A percentile compares a stretch with the other conserved stretches of the same genome.
Evolutionary conservation across 2,113 vertebrate species (phyloP).

Genomic region (Centropus unirufus): DNA sequence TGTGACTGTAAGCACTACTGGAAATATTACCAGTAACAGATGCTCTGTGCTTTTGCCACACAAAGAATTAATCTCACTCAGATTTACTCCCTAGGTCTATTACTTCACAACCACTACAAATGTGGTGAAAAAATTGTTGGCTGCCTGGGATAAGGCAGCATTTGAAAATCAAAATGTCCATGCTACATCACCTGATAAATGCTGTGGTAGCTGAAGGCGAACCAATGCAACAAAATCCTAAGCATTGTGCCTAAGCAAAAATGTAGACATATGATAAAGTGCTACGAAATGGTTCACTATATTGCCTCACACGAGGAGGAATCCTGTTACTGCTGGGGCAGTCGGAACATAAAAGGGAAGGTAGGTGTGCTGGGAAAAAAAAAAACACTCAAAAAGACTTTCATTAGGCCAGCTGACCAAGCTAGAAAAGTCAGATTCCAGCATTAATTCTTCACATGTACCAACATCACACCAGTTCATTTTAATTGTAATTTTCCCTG

Average conservation of each 20-base stretch:
- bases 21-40: not conserved
- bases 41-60: not conserved
- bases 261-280: not conserved
- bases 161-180: not conserved
- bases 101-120: not conserved
- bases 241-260: not conserved
- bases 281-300: not conserved
- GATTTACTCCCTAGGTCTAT: not conserved
- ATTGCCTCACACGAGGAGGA: not conserved
- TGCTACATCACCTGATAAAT: not conserved
- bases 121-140: not conserved
- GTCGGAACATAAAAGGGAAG: not conserved
- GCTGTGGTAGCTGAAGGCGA: not conserved
- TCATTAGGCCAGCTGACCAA: not conserved
- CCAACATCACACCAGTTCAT: not conserved
- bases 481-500: not conserved
- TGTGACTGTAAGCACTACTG: not conserved
- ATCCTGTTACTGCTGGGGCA: rapidly evolving
- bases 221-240: not conserved
- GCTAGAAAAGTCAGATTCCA: not conserved
- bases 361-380: not conserved
- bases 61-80: not conserved
- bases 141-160: not conserved
- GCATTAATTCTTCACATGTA: not conserved
- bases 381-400: not conserved